A percentile compares a stretch with the other conserved stretches of the same genome.
These are phyloP conservation scores for Triops longicaudatus DNA, from an alignment of 1,140 invertebrate species.

Conservation along the genomic window DNA sequence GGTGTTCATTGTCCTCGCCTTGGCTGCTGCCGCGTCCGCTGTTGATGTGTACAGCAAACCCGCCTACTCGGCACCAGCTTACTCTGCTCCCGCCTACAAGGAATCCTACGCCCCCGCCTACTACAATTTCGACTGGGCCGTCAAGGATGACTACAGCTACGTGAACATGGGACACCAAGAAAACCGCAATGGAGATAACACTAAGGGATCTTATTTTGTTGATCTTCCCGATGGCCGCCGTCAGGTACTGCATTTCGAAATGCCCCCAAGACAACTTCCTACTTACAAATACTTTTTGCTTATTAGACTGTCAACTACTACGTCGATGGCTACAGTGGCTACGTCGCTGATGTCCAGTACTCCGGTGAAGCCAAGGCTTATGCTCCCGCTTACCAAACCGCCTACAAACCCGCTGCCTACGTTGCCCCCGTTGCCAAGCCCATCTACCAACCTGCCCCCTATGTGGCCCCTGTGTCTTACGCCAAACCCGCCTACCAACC, in stretches of 20 bases:
- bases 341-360: constrained; percentile 23
- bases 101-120: constrained; percentile 18
- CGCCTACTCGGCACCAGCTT: neutral
- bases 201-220: constrained; percentile 33
- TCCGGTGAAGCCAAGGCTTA: constrained; percentile 16
- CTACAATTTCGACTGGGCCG: constrained; percentile 33
- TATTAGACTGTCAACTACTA: constrained; percentile 15
- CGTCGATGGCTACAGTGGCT: constrained; percentile 18
- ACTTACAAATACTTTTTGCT: neutral
- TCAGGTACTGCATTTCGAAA: constrained; percentile 39
- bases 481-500: constrained; percentile 2
- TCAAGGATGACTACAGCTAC: constrained; percentile 32
- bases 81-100: neutral
- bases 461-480: neutral
- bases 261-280: too few relatives aligned
- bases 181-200: constrained; percentile 31
- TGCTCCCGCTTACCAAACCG: constrained; percentile 15
- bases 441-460: neutral
- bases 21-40: neutral
- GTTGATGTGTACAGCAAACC: neutral
- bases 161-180: constrained; percentile 32
- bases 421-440: neutral
- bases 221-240: constrained; percentile 33
- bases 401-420: neutral
- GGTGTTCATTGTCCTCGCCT: neutral